Evolutionary conservation across 2,888 invertebrate genomes (phyloP), one percentile per base, ranked within the genome.

Genomic region (Idaea biselata): DNA sequence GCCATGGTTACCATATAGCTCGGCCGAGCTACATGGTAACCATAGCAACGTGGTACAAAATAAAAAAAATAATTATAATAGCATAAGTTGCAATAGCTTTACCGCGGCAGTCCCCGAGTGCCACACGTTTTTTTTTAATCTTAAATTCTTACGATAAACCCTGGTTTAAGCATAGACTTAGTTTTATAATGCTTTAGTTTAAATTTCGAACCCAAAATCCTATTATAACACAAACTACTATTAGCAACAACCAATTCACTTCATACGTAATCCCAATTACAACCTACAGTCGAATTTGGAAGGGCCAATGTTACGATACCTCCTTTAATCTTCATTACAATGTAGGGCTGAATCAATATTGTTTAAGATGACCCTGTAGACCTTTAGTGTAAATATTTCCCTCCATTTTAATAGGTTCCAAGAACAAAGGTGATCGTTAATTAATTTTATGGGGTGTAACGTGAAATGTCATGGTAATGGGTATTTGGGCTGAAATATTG

Each of bases 271-370:
- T 60, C 60, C 31, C 61, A 67, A 67, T 63, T 61, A 61, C 61
- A 59, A 32, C 53, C 56, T 56, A 62, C 58, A 61, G 58, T 60
- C 59, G 60, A 65, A 59, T 61, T 59, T 63, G 44, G 11, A 44
- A 17, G 56, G 56, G 11, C 17, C 56, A 56, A 56, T 17, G 56
- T 56, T n/a, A 58, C 55, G 60, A 62, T 53, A 59, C 60, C 62
- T 61, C 60, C 61, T 64, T 66, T 68, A 59, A 72, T 69, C 69
- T 68, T 61, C 63, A 68, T 64, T 64, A 68, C 60, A 66, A 62
- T 68, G 63, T 66, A 61, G 17, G 59, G 59, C 73, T 76, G 71
- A 74, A 76, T 69, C 73, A 78, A 77, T 76, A 78, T 78, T 75
- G 71, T 73, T 66, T 63, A 65, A 71, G 70, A 68, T 74, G 74